Evolutionary conservation across 2,797 vertebrate species (phyloP), one percentile per base, ranked within the genome.

Genomic region (Denticeps clupeoides): DNA sequence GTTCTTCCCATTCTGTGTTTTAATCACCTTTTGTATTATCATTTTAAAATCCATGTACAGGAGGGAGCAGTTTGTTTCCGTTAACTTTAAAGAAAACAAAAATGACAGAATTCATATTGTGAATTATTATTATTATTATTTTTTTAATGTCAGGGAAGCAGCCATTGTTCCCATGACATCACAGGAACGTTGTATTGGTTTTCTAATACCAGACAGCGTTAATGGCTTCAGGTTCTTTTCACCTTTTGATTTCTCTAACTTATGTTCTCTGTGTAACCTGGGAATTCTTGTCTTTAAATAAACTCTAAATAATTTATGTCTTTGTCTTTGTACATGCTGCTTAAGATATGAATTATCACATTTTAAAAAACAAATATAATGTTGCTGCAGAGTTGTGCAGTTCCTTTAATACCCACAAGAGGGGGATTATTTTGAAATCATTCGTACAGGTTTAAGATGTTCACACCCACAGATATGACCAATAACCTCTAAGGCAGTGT

Each of bases 231-330:
- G 18, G 16, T 18, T 35, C 18, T 16, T 38, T 21, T 38, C 18
- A 38, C 35, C 35, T 38, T 35, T 19, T n/a, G n/a, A 35, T 35
- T 38, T 19, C n/a, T 35, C 35, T 38, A 38, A 38, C 35, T 38
- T 21, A 11, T 19, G 9, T 38, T 10, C 35, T 38, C 35, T 4
- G 18, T 38, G 35, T 38, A 38, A 18, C 18, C 35, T 38, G 18
- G 35, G 35, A 13, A 38, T 35, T 38, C 35, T 38, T 38, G 35
- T 38, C 38, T 38, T 38, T 38, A 38, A 38, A 38, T 38, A 38
- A 38, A 38, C 35, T 7, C n/a, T 19, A 38, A 38, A 35, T 38
- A 38, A 38, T 38, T 38, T 21, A 38, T 21, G 21, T 38, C 35
- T 38, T 18, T 7, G 6, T 25, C 2, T 5, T 18, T 33, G 2